Conservation (phyloP, 2,888 invertebrate genomes). For the Teinopalpus imperialis region DNA sequence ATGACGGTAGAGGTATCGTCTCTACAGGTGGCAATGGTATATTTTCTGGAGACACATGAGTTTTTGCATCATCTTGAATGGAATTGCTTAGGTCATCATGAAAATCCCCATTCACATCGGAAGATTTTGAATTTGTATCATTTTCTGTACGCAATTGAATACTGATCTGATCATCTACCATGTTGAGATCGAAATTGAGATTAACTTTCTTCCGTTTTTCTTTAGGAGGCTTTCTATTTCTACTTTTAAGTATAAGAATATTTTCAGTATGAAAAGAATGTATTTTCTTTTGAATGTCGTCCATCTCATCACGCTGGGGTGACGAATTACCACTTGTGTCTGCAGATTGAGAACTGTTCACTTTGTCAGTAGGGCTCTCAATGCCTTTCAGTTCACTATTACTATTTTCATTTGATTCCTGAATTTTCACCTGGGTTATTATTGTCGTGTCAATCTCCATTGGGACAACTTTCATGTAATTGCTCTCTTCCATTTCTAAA, state of each 20-base stretch:
- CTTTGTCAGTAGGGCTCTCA: constrained; percentile 64
- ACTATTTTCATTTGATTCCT: constrained; percentile 52
- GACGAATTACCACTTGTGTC: constrained; percentile 77
- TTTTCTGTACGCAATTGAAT: constrained; percentile 69
- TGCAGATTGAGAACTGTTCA: constrained; percentile 64
- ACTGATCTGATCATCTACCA: constrained; percentile 78
- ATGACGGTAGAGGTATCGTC: constrained; percentile 69
- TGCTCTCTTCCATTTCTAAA: constrained; percentile 58
- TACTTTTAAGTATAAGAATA: constrained; percentile 82
- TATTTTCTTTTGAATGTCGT: constrained; percentile 83
- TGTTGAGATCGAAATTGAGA: constrained; percentile 76
- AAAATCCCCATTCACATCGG: constrained; percentile 63
- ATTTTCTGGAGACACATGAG: constrained; percentile 63
- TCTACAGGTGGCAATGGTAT: constrained; percentile 69
- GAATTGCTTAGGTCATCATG: constrained; percentile 56
- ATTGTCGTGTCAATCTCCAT: constrained; percentile 74
- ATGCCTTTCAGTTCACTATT: constrained; percentile 51
- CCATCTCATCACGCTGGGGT: constrained; percentile 79
- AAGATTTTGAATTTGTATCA: constrained; percentile 44
- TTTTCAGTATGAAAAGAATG: constrained; percentile 85
- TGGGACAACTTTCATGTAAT: constrained; percentile 66
- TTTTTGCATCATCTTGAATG: constrained; percentile 48
- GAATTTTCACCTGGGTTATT: constrained; percentile 59
- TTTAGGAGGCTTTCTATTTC: constrained; percentile 80
- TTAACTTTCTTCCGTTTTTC: constrained; percentile 80